Evolutionary conservation across 2,113 vertebrate species (phyloP), one percentile per base, ranked within the genome.

Genomic region (Dinomys branickii): DNA sequence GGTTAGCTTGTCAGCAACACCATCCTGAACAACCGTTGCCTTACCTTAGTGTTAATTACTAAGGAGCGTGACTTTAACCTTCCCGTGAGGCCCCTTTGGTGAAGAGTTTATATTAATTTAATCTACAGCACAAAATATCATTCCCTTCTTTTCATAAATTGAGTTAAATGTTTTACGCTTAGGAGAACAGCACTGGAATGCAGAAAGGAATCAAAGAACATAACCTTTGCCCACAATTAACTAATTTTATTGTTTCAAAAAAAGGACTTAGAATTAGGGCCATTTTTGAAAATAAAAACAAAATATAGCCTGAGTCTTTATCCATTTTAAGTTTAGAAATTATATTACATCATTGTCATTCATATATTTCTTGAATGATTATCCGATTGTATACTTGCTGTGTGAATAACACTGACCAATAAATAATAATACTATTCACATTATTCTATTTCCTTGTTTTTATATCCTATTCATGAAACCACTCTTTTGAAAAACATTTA

Each of bases 331-430:
- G 7, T 88, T 88, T 96, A 85, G 59, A 89, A 91, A 90, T 84
- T 44, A 58, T 84, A n/a, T 90, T n/a, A n/a, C n/a, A 73, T 89
- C 14, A 65, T 95, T 93, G 63, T 87, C 50, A 80, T 63, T 92
- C 12, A 20, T 94, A 2, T 69, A 22, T 95, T 90, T 85, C 58
- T 90, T 97, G 35, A 96, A 59, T 90, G 24, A 28, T 94, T 90
- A 81, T 88, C 41, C 86, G 52, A 82, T 78, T 94, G 91, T 89
- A 33, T 50, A 97, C 26, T 88, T 86, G 85, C 44, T 22, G 59
- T 91, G 52, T 88, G 95, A 97, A 89, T 88, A 96, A 89, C 41
- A 92, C 35, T 96, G 4, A 89, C 9, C 22, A 94, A 83, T 86
- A 96, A 87, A 50, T 59, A 89, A 69, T 93, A 73, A 83, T 47